Evolutionary conservation across 2,888 invertebrate species (phyloP), one percentile per base, ranked within the genome.

Genomic region (Drosophila niveifrons): DNA sequence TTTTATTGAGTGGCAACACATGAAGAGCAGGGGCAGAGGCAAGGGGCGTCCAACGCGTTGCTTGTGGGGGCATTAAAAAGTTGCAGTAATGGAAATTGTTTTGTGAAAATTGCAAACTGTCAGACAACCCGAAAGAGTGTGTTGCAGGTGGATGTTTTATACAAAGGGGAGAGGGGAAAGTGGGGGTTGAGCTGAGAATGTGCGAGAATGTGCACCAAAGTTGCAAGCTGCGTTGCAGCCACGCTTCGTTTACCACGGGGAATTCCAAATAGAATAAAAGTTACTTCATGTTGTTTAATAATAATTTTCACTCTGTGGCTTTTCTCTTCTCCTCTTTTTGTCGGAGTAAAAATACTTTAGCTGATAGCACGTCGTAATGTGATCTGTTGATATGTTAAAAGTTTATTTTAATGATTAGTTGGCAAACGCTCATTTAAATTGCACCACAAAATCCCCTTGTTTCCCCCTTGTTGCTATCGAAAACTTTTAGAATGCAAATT

Each of bases 1-100:
- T 87, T 86, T 81, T 80, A 82, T 86, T 86, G 79, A 84, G 87
- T 86, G 85, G 81, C 78, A 85, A 81, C 82, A 85, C 84, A 80
- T 72, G 79, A 81, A 77, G 15, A 15, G 17, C 36, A 23, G 11
- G 15, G 29, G 53, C 34, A 11, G 18, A 44, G 48, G 63, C 57
- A 57, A 62, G 34, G 28, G 46, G 17, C 36, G 50, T 57, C 56
- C 48, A 46, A 47, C 68, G 56, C 39, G 36, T 36, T 11, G 4
- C n/a, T 64, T 72, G 63, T 39, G 63, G 79, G 50, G 68, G 81
- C 79, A 75, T 81, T 77, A 71, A 78, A 70, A 80, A 75, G 73
- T 83, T 83, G 78, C 73, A 76, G 80, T 82, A 80, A 84, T 79
- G 83, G 78, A 83, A 86, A 84, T 80, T 84, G 83, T 85, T 84